Conservation (phyloP, 1,140 invertebrate species). For the Riptortus pedestris region DNA sequence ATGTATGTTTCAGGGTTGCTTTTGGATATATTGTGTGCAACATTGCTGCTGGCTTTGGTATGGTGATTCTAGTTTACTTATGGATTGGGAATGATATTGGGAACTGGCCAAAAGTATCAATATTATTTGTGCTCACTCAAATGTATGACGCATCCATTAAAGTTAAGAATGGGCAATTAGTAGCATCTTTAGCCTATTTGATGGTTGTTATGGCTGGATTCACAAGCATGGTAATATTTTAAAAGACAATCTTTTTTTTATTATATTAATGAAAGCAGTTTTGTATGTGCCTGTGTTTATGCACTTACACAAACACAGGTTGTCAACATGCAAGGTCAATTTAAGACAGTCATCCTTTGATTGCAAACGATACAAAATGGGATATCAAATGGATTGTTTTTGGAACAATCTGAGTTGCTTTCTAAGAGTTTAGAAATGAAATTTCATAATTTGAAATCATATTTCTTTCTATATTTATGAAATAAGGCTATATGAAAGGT, state of each 20-base stretch:
- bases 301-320: too few relatives aligned
- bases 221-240: conserved; percentile 40
- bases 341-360: too few relatives aligned
- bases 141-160: conserved; percentile 39
- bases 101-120: conserved; percentile 32
- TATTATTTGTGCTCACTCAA: conserved; percentile 39
- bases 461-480: too few relatives aligned
- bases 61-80: conserved; percentile 37
- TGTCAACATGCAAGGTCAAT: too few relatives aligned
- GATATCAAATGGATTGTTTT: too few relatives aligned
- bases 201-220: conserved; percentile 40
- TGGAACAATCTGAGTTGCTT: too few relatives aligned
- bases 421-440: too few relatives aligned
- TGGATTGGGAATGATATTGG: conserved; percentile 33
- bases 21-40: conserved; percentile 34
- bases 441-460: too few relatives aligned
- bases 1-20: conserved; percentile 1
- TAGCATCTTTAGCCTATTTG: conserved; percentile 38
- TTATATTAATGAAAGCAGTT: too few relatives aligned
- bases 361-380: too few relatives aligned
- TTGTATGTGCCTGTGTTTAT: too few relatives aligned
- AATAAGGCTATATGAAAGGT: too few relatives aligned
- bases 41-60: conserved; percentile 37
- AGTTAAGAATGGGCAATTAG: conserved; percentile 34
- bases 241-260: background rate